Conservation (phyloP, 2,888 invertebrate genomes). For the Scaptomyza polygonia region DNA sequence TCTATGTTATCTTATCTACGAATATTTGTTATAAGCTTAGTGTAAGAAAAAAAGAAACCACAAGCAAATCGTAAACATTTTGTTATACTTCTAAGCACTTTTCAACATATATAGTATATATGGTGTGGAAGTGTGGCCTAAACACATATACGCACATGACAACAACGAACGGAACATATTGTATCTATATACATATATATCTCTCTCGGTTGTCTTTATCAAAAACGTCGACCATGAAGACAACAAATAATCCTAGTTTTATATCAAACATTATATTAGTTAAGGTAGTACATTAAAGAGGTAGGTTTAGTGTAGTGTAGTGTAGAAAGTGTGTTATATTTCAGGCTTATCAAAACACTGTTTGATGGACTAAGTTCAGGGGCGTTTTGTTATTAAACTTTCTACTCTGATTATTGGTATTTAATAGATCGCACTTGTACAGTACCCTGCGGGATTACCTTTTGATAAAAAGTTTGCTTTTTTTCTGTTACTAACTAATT, state of each 20-base stretch:
- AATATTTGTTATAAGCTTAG: slow-evolving; percentile 77
- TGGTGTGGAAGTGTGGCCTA: slow-evolving; percentile 57
- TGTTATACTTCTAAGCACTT: slow-evolving; percentile 66
- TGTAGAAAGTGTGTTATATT: neutral
- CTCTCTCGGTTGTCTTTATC: no score
- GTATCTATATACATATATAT: no score
- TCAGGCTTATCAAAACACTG: slow-evolving; percentile 49
- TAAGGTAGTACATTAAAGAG: neutral
- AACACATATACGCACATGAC: no score
- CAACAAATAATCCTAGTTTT: slow-evolving; percentile 74
- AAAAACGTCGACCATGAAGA: slow-evolving; percentile 54
- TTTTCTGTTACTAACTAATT: no score
- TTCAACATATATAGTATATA: slow-evolving; percentile 6
- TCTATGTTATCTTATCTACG: slow-evolving; percentile 64
- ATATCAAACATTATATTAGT: neutral
- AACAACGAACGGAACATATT: no score
- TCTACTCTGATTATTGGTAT: neutral
- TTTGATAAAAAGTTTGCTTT: neutral
- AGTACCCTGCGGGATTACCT: neutral
- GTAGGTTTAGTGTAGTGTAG: neutral
- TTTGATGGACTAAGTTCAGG: slow-evolving; percentile 50
- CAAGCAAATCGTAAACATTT: slow-evolving; percentile 79
- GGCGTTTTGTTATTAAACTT: slow-evolving; percentile 13
- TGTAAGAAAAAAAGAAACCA: slow-evolving; percentile 59
- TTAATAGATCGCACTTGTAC: neutral